These are phyloP conservation scores for Ptychadena robeensis DNA, from an alignment of 2,797 vertebrate species.

Conservation along the genomic window DNA sequence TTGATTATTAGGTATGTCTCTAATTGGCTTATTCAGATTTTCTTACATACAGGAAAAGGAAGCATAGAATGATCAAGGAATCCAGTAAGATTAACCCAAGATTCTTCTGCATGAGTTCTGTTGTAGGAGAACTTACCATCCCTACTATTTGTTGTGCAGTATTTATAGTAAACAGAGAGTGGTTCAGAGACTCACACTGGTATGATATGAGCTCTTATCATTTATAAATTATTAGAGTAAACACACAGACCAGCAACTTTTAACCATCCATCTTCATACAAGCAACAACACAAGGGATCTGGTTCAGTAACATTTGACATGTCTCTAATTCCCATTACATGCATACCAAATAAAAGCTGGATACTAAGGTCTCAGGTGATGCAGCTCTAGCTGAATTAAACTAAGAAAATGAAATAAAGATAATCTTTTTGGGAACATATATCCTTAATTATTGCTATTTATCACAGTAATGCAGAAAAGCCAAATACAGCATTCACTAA, in stretches of 20 bases:
- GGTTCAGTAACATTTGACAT: neutral
- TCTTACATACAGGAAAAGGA: too few species aligned
- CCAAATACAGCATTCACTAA: slow-evolving; percentile 29
- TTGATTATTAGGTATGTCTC: too few species aligned
- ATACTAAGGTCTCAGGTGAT: neutral
- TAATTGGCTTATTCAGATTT: too few species aligned
- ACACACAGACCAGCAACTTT: neutral
- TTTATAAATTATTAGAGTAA: neutral
- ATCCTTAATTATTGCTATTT: slow-evolving; percentile 56
- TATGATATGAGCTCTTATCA: too few species aligned
- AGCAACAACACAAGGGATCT: neutral
- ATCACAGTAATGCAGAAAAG: slow-evolving; percentile 48
- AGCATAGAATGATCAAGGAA: too few species aligned
- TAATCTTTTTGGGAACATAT: slow-evolving; percentile 25
- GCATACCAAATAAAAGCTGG: neutral
- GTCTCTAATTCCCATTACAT: neutral
- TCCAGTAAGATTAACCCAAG: too few species aligned
- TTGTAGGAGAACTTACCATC: too few species aligned
- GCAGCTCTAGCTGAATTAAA: neutral
- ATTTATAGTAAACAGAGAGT: neutral
- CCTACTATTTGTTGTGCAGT: too few species aligned
- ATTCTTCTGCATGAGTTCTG: too few species aligned
- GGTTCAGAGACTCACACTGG: too few species aligned
- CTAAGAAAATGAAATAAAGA: slow-evolving; percentile 3
- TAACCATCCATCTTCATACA: neutral